phyloP scores from a whole-genome alignment of 2,113 vertebrate species.

The Riparia riparia region DNA sequence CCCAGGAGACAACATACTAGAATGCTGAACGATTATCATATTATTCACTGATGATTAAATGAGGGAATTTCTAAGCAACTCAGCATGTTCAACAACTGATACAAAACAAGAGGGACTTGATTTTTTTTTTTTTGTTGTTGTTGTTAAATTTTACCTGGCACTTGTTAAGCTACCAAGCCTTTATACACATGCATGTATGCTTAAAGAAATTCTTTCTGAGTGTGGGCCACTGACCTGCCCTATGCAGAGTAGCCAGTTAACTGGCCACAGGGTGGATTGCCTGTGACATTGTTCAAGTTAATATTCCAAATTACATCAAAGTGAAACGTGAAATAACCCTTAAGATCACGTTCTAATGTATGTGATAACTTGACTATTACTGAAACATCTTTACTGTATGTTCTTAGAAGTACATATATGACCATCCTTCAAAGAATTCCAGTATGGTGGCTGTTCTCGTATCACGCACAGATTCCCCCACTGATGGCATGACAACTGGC shows the following conservation, averaged over 20 bases:
- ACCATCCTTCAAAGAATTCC: background rate
- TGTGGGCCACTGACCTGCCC: background rate
- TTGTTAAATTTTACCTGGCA: background rate
- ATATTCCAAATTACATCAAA: background rate
- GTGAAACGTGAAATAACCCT: background rate
- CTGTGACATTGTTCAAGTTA: background rate
- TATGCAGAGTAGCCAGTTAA: background rate
- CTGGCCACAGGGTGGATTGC: background rate
- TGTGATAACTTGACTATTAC: background rate
- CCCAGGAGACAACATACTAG: background rate
- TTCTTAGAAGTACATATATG: background rate
- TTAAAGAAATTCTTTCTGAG: background rate
- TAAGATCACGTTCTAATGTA: background rate
- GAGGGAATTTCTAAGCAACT: background rate
- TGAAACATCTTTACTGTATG: background rate
- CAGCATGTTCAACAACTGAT: background rate
- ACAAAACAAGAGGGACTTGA: background rate
- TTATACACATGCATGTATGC: background rate
- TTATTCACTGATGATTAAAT: background rate
- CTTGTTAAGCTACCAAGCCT: background rate
- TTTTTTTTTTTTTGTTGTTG: background rate
- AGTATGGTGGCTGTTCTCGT: background rate
- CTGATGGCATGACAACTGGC: background rate
- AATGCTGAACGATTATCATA: background rate
- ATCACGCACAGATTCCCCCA: background rate